Base-by-base conservation (phyloP, 2,888 invertebrate genomes). In the Sepioteuthis lessoniana region DNA sequence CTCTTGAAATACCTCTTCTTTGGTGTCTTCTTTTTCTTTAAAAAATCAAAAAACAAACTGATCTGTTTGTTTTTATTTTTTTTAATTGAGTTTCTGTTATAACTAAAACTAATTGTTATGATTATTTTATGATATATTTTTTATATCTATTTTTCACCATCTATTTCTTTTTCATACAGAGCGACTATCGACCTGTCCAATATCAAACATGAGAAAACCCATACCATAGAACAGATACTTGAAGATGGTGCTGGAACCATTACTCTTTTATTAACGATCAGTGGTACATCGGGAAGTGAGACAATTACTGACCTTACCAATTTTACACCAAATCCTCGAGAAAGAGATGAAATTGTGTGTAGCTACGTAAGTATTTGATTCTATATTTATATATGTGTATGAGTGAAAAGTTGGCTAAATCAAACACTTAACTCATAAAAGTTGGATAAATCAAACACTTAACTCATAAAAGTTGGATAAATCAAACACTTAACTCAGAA, bases 221-320 rank as follows among this genome's bases (percentile, higher is more conserved):
- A 99, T 97, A 98, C 98, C 94, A 98, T 99, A 94, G 98, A 99
- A 98, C 98, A 98, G 96, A 98, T 98, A 4, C 97, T 99, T 93
- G 99, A 99, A 97, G 99, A 99, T 95, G 98, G 98, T 95, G 98
- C 98, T 0, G 98, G 98, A 95, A 96, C 97, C 35, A 98, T 99
- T 95, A 98, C 98, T 96, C 97, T 99, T 0, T 98, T 99, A 95
- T 97, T 99, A 21, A 99, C 99, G 1, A 99, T 99, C 94, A 99
- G 99, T 96, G 99, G 99, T 0, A 99, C 99, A 0, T 98, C 98
- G 0, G 98, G 99, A 28, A 98, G 98, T 0, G 99, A 99, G 97
- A 99, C 99, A 0, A 98, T 99, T 95, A 99, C 99, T 16, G 99
- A 97, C 94, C 97, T 99, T 93, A 98, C 98, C 55, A 98, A 98